Percentiles rank a stretch among this genome's conserved stretches.
These are phyloP conservation scores for Apotomis capreana DNA, from an alignment of 2,888 invertebrate genomes.

Conservation along the genomic window DNA sequence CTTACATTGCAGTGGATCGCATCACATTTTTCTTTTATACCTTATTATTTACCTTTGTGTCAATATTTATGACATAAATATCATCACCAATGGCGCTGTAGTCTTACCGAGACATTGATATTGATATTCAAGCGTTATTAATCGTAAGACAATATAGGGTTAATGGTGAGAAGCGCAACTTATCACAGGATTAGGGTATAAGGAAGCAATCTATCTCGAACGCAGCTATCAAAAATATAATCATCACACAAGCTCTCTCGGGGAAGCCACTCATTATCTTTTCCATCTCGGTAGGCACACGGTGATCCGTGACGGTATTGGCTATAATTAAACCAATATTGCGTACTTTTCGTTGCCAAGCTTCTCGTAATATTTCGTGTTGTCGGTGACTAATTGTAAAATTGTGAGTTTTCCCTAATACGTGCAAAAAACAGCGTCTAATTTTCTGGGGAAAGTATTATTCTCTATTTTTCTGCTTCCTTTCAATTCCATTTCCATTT, in stretches of 20 bases:
- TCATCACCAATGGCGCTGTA: too few relatives aligned
- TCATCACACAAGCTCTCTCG: slow-evolving; percentile 45
- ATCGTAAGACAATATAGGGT: slow-evolving; percentile 31
- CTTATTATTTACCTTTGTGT: too few relatives aligned
- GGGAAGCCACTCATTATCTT: slow-evolving; percentile 60
- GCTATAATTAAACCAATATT: slow-evolving; percentile 4
- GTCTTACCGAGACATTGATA: slow-evolving; percentile 10
- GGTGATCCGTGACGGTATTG: slow-evolving; percentile 21
- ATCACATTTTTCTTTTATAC: too few relatives aligned
- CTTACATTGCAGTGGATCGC: too few relatives aligned
- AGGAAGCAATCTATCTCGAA: slow-evolving; percentile 57
- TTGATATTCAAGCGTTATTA: slow-evolving; percentile 16
- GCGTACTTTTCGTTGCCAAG: not conserved
- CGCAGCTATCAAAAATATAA: slow-evolving; percentile 42
- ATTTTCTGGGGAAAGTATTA: too few relatives aligned
- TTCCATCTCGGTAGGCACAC: slow-evolving; percentile 44
- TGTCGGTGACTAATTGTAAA: too few relatives aligned
- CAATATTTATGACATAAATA: too few relatives aligned
- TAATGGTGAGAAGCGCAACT: slow-evolving; percentile 44
- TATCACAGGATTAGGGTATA: slow-evolving; percentile 49
- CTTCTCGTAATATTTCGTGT: too few relatives aligned
- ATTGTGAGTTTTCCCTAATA: too few relatives aligned
- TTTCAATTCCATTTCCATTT: too few relatives aligned
- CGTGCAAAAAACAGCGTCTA: too few relatives aligned
- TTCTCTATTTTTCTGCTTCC: too few relatives aligned